A percentile compares a stretch with the other conserved stretches of the same genome.
Conservation (phyloP, 2,888 invertebrate genomes). For the Adelognathus sp. region DNA sequence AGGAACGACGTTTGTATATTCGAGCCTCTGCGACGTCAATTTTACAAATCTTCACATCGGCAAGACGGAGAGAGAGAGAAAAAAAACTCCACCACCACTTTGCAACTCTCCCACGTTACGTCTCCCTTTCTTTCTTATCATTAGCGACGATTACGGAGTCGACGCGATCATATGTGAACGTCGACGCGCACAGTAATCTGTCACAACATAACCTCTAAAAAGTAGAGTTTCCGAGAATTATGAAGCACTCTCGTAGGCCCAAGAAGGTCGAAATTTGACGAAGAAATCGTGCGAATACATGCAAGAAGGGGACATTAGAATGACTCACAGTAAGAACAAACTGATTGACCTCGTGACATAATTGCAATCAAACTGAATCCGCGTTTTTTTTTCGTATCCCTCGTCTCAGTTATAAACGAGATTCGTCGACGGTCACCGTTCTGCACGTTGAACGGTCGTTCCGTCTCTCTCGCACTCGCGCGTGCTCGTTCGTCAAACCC, state of each 20-base stretch:
- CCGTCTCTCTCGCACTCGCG: not conserved
- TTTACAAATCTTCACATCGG: too few species aligned
- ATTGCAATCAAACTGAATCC: not conserved
- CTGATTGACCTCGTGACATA: not conserved
- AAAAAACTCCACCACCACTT: too few species aligned
- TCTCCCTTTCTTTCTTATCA: too few species aligned
- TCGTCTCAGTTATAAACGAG: not conserved
- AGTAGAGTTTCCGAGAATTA: not conserved
- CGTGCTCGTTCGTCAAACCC: not conserved
- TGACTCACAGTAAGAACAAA: constrained; percentile 5
- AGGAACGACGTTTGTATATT: too few species aligned
- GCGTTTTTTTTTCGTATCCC: not conserved
- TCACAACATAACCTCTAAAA: constrained; percentile 52
- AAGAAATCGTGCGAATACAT: not conserved
- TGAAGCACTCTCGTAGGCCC: not conserved
- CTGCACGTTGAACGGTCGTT: constrained; percentile 31
- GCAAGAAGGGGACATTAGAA: constrained; percentile 1
- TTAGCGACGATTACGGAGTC: constrained; percentile 17
- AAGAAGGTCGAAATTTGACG: not conserved
- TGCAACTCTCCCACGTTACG: too few species aligned
- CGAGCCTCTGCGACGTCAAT: too few species aligned
- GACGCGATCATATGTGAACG: constrained; percentile 5
- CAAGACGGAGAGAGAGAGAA: too few species aligned
- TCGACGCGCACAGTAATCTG: constrained; percentile 28
- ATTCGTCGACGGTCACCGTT: not conserved